These are phyloP conservation scores for Probosciger aterrimus DNA, from an alignment of 2,113 vertebrate species.

Conservation along the genomic window DNA sequence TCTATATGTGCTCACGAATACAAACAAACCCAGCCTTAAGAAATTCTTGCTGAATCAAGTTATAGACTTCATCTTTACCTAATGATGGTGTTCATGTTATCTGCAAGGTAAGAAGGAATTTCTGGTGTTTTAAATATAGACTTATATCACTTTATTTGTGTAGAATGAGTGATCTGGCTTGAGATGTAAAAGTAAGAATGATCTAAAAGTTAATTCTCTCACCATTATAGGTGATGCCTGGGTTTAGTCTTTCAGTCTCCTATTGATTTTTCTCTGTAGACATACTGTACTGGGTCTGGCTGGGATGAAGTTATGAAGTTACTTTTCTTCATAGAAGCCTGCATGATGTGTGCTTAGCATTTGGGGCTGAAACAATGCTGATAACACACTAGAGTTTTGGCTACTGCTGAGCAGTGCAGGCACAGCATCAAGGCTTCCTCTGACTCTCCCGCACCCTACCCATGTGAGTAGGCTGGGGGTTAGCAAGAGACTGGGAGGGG, in stretches of 20 bases:
- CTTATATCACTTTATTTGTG: neutral
- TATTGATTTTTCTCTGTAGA: neutral
- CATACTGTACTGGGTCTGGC: neutral
- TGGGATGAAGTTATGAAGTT: neutral
- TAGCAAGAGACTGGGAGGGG: neutral
- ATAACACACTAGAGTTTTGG: neutral
- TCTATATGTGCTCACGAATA: neutral
- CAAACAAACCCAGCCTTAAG: neutral
- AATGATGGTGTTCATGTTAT: neutral
- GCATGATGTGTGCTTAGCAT: neutral
- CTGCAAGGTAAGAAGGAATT: neutral
- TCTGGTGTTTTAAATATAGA: neutral
- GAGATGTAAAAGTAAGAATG: neutral
- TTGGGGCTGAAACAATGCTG: neutral
- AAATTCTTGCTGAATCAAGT: neutral
- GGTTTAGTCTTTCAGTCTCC: neutral
- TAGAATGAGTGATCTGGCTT: neutral
- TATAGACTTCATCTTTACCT: neutral
- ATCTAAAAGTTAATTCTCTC: neutral
- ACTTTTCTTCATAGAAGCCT: neutral
- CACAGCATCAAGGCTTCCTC: neutral
- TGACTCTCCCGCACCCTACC: neutral
- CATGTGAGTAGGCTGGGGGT: neutral
- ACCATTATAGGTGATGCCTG: neutral
- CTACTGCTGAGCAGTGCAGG: neutral